Base-by-base conservation (phyloP, 2,797 vertebrate species). In the Agapornis canus region DNA sequence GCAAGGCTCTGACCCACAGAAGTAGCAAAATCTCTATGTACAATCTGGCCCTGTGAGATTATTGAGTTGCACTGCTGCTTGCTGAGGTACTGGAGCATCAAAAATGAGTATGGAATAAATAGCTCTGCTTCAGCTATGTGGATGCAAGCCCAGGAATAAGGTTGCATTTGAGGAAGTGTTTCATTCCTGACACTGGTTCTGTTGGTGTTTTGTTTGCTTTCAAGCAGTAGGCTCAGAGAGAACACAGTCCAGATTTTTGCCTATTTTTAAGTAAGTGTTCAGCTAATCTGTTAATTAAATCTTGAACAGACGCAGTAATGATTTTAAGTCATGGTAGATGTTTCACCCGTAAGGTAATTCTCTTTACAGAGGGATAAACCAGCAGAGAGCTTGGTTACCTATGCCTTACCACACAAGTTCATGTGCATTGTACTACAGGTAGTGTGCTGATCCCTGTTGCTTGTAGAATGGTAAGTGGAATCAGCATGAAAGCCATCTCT, bases 1-100 rank as follows among this genome's bases (percentile, higher is more conserved):
- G n/a, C 31, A 73, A 85, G 40, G 42, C 39, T 76, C 72, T 90
- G 45, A 95, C 69, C 43, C 52, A 37, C 68, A 84, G 81, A 78
- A 76, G 26, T 40, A 88, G 60, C 54, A 80, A 52, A 82, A 66
- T 69, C 11, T 51, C 52, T 2, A 5, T n/a, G 11, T 40, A 10
- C 37, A 59, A n/a, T 71, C 37, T 88, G 72, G 20, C 19, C 63
- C 42, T 32, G 5, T 64, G 60, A 69, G 32, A 63, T 87, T 37
- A 64, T 47, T 75, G 72, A 89, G 63, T 37, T 54, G 56, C 7
- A 15, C 32, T 40, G 40, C 71, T 86, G 14, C 73, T 79, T 70
- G 25, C 71, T 79, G 57, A 18, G 8, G 45, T 85, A 29, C 13
- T 10, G 23, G 32, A 92, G 47, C 49, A 51, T 59, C 6, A 59